phyloP scores from a whole-genome alignment of 2,797 vertebrate genomes.

The Sebastes matsubarae region DNA sequence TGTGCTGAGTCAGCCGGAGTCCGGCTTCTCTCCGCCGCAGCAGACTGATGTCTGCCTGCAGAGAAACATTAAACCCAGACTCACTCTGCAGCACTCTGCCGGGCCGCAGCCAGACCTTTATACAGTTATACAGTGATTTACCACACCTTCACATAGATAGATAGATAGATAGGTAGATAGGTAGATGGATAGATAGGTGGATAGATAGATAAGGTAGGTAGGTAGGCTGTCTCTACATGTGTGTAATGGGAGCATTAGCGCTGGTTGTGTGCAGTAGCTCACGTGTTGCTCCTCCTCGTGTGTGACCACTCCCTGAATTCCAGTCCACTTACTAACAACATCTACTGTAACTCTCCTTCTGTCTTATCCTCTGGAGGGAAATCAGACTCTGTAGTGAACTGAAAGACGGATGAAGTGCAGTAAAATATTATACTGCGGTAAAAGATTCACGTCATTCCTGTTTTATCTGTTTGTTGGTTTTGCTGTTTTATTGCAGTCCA shows the following conservation, averaged over 20 bases:
- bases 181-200: background rate
- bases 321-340: constrained; percentile 15
- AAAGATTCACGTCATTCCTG: no score
- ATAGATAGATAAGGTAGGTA: background rate
- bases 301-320: constrained; percentile 61
- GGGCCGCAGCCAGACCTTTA: background rate
- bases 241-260: background rate
- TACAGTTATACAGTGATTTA: background rate
- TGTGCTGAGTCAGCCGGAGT: constrained; percentile 65
- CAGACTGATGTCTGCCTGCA: constrained; percentile 45
- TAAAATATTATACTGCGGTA: no score
- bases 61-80: constrained; percentile 51
- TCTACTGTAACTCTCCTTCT: background rate
- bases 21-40: constrained; percentile 26
- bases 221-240: background rate
- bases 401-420: background rate
- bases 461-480: background rate
- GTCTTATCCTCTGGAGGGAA: background rate
- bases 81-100: constrained; percentile 10
- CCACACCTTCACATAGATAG: background rate
- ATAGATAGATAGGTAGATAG: background rate
- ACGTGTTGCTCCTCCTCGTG: constrained; percentile 60
- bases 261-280: constrained; percentile 6
- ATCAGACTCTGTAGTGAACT: background rate
- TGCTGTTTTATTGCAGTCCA: background rate